Percentiles rank a stretch among this genome's conserved stretches.
Conservation (phyloP, 2,888 invertebrate genomes). For the Drosophila pegasa region DNA sequence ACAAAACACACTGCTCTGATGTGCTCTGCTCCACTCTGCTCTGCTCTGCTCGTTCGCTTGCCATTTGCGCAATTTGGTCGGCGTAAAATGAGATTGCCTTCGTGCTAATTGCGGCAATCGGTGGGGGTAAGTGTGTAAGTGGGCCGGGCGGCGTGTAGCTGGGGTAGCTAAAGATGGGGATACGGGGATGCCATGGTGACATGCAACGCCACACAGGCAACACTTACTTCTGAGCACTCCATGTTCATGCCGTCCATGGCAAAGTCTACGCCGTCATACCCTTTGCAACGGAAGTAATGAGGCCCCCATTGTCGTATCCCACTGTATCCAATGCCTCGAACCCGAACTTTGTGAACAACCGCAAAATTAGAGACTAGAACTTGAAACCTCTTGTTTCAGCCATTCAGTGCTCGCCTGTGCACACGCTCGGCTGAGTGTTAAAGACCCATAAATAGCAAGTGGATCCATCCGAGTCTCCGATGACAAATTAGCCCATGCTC, state of each 20-base stretch:
- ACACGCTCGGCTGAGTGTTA: constrained; percentile 39
- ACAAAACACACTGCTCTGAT: constrained; percentile 15
- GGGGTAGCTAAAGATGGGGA: constrained; percentile 31
- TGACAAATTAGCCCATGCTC: constrained; percentile 11
- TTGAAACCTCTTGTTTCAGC: constrained; percentile 37
- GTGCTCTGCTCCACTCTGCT: constrained; percentile 42
- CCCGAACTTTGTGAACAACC: constrained; percentile 48
- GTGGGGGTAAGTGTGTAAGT: constrained; percentile 46
- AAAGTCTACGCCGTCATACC: constrained; percentile 43
- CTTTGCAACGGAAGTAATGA: constrained; percentile 52
- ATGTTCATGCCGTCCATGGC: constrained; percentile 21
- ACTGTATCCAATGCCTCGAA: constrained; percentile 34
- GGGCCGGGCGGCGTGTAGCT: constrained; percentile 11
- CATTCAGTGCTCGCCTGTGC: constrained; percentile 38
- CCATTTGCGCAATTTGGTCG: constrained; percentile 76
- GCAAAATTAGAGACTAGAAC: constrained; percentile 54
- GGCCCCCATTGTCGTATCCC: constrained; percentile 35
- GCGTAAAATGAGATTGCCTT: constrained; percentile 79
- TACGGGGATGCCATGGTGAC: constrained; percentile 63
- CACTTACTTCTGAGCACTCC: constrained; percentile 16
- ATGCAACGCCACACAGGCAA: constrained; percentile 48
- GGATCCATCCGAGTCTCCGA: constrained; percentile 14
- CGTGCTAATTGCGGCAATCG: constrained; percentile 74
- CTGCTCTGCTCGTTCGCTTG: constrained; percentile 59
- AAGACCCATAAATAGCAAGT: constrained; percentile 10